These are phyloP conservation scores for Xiphydria camelus DNA, from an alignment of 2,888 invertebrate species.

Conservation along the genomic window DNA sequence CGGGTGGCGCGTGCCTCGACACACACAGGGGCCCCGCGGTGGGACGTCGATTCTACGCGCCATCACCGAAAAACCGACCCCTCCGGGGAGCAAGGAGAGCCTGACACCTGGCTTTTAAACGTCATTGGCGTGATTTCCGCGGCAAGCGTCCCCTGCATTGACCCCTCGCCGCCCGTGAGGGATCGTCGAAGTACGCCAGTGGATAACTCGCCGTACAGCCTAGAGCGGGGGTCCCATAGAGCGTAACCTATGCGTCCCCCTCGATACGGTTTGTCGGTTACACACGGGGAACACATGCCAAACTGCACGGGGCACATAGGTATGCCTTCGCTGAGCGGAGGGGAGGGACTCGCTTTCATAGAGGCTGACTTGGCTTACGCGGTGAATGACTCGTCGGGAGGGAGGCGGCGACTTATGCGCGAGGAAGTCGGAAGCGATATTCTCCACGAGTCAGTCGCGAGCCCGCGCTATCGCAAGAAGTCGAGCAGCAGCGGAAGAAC, in stretches of 20 bases:
- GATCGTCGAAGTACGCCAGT: background rate
- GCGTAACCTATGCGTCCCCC: background rate
- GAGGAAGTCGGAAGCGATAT: constrained; percentile 45
- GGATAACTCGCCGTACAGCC: background rate
- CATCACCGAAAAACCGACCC: constrained; percentile 18
- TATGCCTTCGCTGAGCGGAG: constrained; percentile 6
- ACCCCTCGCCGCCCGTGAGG: background rate
- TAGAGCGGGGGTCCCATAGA: background rate
- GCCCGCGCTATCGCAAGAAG: too few species aligned
- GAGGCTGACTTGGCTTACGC: constrained; percentile 18
- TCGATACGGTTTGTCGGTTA: constrained; percentile 30
- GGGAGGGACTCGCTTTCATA: constrained; percentile 33
- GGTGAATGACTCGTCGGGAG: background rate
- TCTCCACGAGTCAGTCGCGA: constrained; percentile 34
- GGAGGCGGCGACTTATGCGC: constrained; percentile 27
- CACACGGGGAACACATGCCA: constrained; percentile 19
- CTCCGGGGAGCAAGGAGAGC: constrained; percentile 22
- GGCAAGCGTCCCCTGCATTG: constrained; percentile 4
- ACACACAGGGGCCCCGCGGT: constrained; percentile 24
- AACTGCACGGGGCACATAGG: constrained; percentile 1
- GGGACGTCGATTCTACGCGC: too few species aligned
- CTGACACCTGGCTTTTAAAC: constrained; percentile 40
- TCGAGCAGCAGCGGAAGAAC: too few species aligned
- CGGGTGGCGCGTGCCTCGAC: constrained; percentile 43
- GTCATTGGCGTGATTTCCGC: constrained; percentile 32